phyloP scores from a whole-genome alignment of 53 echinoderm and acorn worm species.

The Zoroaster sp. region DNA sequence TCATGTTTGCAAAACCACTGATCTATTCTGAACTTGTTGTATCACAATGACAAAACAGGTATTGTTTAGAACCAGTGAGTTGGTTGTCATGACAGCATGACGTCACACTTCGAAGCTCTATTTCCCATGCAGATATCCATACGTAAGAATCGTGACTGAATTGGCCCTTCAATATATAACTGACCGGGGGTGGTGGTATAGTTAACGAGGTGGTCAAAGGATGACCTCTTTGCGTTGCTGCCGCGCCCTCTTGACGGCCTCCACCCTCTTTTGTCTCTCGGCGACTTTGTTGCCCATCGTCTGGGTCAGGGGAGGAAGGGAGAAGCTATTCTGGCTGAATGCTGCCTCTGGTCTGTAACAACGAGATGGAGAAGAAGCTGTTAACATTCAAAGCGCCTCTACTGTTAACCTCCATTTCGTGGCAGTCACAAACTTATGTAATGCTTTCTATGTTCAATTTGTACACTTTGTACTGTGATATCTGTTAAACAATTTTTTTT shows the following conservation, averaged over 20 bases:
- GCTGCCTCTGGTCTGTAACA: conserved; percentile 82
- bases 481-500: too few species aligned
- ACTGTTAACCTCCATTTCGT: too few species aligned
- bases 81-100: too few species aligned
- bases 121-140: not conserved
- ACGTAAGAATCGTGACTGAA: not conserved
- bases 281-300: conserved; percentile 96
- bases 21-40: too few species aligned
- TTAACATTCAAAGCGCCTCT: too few species aligned
- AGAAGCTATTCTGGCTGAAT: conserved; percentile 81
- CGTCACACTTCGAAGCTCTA: not conserved
- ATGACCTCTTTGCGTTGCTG: conserved; percentile 77
- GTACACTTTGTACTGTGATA: too few species aligned
- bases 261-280: conserved; percentile 92
- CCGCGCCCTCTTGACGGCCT: conserved; percentile 88
- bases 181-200: not conserved
- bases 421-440: too few species aligned
- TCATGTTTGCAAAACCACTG: too few species aligned
- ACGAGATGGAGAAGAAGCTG: not conserved
- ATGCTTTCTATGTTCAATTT: too few species aligned
- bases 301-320: conserved; percentile 89
- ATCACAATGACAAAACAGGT: not conserved
- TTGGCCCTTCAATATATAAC: not conserved
- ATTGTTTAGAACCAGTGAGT: not conserved
- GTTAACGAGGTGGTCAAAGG: conserved; percentile 62